These are phyloP conservation scores for Oreonectes daqikongensis DNA, from an alignment of 2,797 vertebrate species.

Conservation along the genomic window DNA sequence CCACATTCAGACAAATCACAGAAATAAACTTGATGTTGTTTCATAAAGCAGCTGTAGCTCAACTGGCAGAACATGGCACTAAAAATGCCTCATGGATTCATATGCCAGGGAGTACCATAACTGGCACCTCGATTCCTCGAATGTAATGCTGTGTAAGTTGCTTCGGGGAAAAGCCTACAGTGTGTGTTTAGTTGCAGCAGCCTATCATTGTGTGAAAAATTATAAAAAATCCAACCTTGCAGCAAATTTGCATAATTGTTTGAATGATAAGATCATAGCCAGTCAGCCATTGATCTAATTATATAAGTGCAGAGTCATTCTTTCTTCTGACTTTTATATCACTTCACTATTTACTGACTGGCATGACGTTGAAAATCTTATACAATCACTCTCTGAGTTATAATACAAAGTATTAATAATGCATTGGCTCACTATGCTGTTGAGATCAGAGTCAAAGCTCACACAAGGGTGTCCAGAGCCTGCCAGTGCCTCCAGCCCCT, in stretches of 20 bases:
- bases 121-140: no score
- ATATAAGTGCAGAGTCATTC: constrained; percentile 42
- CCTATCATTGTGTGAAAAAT: background rate
- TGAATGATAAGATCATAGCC: background rate
- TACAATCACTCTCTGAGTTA: background rate
- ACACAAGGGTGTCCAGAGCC: constrained; percentile 80
- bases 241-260: background rate
- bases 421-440: constrained; percentile 85
- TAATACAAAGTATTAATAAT: background rate
- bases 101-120: no score
- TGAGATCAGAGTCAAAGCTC: constrained; percentile 92
- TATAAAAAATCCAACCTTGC: background rate
- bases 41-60: no score
- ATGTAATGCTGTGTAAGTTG: background rate
- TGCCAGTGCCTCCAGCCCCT: constrained; percentile 87
- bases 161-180: no score
- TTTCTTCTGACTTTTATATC: constrained; percentile 27
- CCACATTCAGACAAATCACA: no score
- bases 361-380: constrained; percentile 5
- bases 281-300: background rate
- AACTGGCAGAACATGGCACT: no score
- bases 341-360: constrained; percentile 20
- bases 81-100: no score
- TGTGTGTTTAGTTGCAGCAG: background rate
- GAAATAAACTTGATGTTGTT: no score